Evolutionary conservation across 2,888 invertebrate genomes (phyloP).

Genomic region (Ephialtes manifestator): DNA sequence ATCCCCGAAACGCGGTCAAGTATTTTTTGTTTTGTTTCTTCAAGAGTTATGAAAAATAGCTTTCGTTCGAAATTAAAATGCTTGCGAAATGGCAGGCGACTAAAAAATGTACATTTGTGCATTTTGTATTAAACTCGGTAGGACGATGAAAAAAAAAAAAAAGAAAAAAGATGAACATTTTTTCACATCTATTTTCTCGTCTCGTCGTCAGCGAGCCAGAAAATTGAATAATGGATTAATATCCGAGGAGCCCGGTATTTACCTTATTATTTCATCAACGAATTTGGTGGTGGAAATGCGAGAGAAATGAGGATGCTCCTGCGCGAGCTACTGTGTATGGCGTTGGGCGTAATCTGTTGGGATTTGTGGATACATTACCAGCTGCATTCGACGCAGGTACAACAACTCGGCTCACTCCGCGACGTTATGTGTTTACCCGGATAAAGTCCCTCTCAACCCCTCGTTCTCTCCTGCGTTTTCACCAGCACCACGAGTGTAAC

Average conservation of each 20-base stretch:
- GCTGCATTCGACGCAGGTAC: conserved; percentile 32
- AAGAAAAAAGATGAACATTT: neutral
- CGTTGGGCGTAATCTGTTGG: conserved; percentile 47
- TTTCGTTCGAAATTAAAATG: neutral
- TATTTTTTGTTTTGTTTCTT: no score
- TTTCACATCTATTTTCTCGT: conserved; percentile 3
- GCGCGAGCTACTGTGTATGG: neutral
- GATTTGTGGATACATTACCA: conserved; percentile 61
- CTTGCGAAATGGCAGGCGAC: neutral
- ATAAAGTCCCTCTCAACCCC: conserved; percentile 23
- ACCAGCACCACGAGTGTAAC: conserved; percentile 17
- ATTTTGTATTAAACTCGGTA: neutral
- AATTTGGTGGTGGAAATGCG: conserved; percentile 6
- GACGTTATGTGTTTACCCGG: conserved; percentile 30
- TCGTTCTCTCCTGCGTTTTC: neutral
- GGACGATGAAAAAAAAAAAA: neutral
- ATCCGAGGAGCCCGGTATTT: conserved; percentile 23
- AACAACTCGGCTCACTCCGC: conserved; percentile 23
- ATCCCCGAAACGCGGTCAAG: neutral
- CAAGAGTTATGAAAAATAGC: neutral
- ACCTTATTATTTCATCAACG: conserved; percentile 39
- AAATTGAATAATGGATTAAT: conserved; percentile 40
- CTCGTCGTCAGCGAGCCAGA: conserved; percentile 9
- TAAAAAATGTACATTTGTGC: neutral
- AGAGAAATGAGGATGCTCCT: conserved; percentile 30